Conservation (phyloP, 2,888 invertebrate genomes). For the Drosophila birchii region DNA sequence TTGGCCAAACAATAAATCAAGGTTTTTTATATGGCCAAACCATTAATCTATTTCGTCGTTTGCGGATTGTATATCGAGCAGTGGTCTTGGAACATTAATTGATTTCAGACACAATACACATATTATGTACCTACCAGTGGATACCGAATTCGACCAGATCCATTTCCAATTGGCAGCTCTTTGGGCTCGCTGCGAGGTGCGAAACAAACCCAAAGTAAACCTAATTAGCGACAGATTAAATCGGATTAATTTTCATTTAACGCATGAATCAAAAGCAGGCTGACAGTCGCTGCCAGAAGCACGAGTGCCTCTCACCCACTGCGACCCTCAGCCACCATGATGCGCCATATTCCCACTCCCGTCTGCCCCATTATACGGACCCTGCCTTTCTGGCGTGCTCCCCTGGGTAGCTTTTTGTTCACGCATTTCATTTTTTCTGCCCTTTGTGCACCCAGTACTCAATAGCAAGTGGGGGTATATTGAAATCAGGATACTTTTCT, state of each 20-base stretch:
- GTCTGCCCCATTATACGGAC: conserved; percentile 5
- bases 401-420: conserved; percentile 43
- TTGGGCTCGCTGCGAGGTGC: conserved; percentile 60
- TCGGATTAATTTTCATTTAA: conserved; percentile 81
- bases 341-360: conserved; percentile 1
- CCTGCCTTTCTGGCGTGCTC: conserved; percentile 29
- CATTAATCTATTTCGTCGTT: conserved; percentile 42
- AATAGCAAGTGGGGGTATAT: background rate
- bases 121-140: conserved; percentile 20
- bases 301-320: conserved; percentile 38
- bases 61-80: conserved; percentile 32
- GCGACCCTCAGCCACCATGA: background rate
- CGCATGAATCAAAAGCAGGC: conserved; percentile 79
- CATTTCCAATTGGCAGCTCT: conserved; percentile 20
- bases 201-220: conserved; percentile 80
- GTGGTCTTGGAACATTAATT: conserved; percentile 31
- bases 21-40: conserved; percentile 14
- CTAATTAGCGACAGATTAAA: conserved; percentile 81
- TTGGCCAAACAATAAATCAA: conserved; percentile 32
- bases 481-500: background rate
- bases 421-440: conserved; percentile 35
- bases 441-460: background rate
- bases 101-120: conserved; percentile 40
- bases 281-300: conserved; percentile 61
- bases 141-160: conserved; percentile 35